Evolutionary conservation across 2,113 vertebrate genomes (phyloP).

Genomic region (Tetraodon nigroviridis): DNA sequence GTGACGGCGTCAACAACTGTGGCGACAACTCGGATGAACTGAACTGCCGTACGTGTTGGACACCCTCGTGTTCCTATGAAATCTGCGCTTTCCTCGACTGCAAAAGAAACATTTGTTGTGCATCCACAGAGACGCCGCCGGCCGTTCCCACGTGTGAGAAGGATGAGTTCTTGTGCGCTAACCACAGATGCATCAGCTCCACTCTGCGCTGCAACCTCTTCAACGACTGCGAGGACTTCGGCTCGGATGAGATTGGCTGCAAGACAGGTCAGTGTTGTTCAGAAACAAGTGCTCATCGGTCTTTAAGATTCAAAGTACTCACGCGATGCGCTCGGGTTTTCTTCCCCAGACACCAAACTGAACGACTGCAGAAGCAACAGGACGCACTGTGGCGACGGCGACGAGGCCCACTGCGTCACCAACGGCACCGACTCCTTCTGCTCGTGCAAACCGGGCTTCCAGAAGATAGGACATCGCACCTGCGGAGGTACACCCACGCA

Average conservation of each 20-base stretch:
- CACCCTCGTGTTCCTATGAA: neutral
- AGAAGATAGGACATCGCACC: constrained; percentile 78
- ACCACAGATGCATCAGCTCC: constrained; percentile 83
- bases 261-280: constrained; percentile 53
- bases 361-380: constrained; percentile 84
- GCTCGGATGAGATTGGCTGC: constrained; percentile 83
- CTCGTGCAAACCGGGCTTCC: constrained; percentile 86
- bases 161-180: constrained; percentile 85
- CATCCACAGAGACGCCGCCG: constrained; percentile 47
- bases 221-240: constrained; percentile 92
- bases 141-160: constrained; percentile 80
- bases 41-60: constrained; percentile 82
- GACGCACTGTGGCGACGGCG: constrained; percentile 82
- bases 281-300: neutral
- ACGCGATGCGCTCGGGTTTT: neutral
- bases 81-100: neutral
- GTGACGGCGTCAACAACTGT: constrained; percentile 87
- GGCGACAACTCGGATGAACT: constrained; percentile 89
- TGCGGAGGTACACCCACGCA: constrained; percentile 80
- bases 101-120: neutral
- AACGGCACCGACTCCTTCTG: constrained; percentile 82
- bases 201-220: constrained; percentile 89
- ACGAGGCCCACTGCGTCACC: constrained; percentile 84
- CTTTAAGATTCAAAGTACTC: neutral
- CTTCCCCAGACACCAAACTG: constrained; percentile 77